Evolutionary conservation across 2,888 invertebrate species (phyloP).

Genomic region (Podabrus alpinus): DNA sequence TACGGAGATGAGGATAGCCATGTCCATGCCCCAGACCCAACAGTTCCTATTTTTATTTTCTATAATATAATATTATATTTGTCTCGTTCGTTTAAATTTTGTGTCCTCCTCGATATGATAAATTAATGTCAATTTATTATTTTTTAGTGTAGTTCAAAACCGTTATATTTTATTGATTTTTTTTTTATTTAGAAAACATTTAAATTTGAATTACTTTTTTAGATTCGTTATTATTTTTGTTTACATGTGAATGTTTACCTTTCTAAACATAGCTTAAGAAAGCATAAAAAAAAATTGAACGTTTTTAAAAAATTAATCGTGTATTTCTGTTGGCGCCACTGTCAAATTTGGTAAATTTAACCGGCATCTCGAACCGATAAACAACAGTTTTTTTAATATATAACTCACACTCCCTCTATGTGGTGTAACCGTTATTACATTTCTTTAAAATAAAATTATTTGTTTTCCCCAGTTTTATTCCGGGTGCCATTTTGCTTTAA

Average conservation of each 20-base stretch:
- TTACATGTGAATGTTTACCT: not conserved
- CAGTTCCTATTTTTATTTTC: no score
- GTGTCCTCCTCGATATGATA: no score
- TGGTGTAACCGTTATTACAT: slow-evolving; percentile 46
- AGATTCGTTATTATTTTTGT: not conserved
- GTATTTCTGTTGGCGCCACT: not conserved
- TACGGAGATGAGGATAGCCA: no score
- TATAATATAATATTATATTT: no score
- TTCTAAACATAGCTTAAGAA: not conserved
- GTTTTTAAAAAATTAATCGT: not conserved
- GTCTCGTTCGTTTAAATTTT: no score
- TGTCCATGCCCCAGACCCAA: no score
- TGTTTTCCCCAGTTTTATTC: slow-evolving; percentile 39
- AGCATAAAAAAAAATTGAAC: not conserved
- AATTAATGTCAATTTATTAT: no score
- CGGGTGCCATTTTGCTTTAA: slow-evolving; percentile 48
- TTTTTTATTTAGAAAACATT: no score
- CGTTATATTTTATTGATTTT: no score
- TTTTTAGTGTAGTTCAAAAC: no score
- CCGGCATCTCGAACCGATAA: not conserved
- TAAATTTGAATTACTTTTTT: not conserved
- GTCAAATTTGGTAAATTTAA: not conserved
- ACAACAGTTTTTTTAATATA: not conserved
- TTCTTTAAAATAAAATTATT: slow-evolving; percentile 42
- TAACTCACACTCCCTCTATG: slow-evolving; percentile 26